Conservation (phyloP, 2,888 invertebrate species). For the Ophraella communa region DNA sequence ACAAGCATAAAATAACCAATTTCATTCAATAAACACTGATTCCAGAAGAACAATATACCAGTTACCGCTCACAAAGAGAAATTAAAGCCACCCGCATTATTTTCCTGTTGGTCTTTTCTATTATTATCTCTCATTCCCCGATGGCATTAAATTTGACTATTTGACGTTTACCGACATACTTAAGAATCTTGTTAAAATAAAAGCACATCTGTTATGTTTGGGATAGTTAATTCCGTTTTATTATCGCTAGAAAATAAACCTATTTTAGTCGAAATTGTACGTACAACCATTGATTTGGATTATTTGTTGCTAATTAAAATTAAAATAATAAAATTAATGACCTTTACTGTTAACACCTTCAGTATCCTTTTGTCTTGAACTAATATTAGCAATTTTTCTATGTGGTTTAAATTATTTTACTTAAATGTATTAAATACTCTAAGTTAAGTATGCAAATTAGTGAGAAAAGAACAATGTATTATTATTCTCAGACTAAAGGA, state of each 20-base stretch:
- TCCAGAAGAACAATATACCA: background rate
- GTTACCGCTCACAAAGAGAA: constrained; percentile 5
- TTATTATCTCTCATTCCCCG: background rate
- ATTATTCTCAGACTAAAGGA: too few species aligned
- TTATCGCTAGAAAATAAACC: too few species aligned
- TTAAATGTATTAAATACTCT: too few species aligned
- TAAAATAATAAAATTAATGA: too few species aligned
- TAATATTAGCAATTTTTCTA: too few species aligned
- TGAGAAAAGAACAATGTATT: too few species aligned
- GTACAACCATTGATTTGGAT: too few species aligned
- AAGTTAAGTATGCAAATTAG: too few species aligned
- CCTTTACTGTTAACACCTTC: background rate
- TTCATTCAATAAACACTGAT: background rate
- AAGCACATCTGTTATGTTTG: background rate
- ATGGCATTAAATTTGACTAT: constrained; percentile 1
- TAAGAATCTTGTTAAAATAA: background rate
- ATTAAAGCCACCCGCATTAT: constrained; percentile 21
- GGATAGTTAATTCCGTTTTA: background rate
- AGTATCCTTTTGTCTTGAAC: too few species aligned
- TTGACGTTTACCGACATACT: background rate
- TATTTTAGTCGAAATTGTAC: too few species aligned
- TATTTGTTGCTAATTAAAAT: too few species aligned
- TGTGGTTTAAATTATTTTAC: too few species aligned
- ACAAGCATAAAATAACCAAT: constrained; percentile 1
- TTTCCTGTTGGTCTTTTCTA: background rate